These are phyloP conservation scores for Ochropleura leucogaster DNA, from an alignment of 2,888 invertebrate species.

Conservation along the genomic window DNA sequence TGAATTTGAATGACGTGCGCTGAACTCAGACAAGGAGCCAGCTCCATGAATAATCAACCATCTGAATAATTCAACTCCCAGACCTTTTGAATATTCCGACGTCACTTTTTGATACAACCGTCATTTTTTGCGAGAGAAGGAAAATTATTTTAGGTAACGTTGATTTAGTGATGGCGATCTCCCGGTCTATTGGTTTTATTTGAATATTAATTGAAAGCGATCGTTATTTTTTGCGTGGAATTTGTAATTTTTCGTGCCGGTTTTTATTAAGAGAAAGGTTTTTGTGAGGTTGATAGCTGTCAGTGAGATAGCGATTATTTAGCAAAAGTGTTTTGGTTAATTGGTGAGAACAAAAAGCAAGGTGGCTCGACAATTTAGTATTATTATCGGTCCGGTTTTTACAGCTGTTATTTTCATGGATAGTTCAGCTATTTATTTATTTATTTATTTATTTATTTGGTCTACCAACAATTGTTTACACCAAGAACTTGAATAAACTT, in stretches of 20 bases:
- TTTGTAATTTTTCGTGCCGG: constrained; percentile 29
- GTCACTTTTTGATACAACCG: constrained; percentile 62
- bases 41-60: constrained; percentile 64
- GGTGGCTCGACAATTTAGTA: not conserved
- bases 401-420: not conserved
- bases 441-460: no score
- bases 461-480: no score
- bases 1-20: constrained; percentile 49
- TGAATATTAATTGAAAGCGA: constrained; percentile 58
- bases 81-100: constrained; percentile 60
- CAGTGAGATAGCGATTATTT: not conserved
- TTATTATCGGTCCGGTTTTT: not conserved
- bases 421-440: no score
- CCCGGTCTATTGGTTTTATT: constrained; percentile 47
- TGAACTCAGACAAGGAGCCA: constrained; percentile 44
- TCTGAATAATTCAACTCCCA: constrained; percentile 64
- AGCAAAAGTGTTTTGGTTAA: not conserved
- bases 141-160: constrained; percentile 58
- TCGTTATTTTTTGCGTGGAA: constrained; percentile 44
- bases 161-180: constrained; percentile 45
- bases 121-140: constrained; percentile 46
- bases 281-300: constrained; percentile 12
- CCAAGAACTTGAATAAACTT: no score
- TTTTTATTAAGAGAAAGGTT: constrained; percentile 7
- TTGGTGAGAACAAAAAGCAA: not conserved